Evolutionary conservation across 2,888 invertebrate genomes (phyloP).

Genomic region (Tinea pellionella): DNA sequence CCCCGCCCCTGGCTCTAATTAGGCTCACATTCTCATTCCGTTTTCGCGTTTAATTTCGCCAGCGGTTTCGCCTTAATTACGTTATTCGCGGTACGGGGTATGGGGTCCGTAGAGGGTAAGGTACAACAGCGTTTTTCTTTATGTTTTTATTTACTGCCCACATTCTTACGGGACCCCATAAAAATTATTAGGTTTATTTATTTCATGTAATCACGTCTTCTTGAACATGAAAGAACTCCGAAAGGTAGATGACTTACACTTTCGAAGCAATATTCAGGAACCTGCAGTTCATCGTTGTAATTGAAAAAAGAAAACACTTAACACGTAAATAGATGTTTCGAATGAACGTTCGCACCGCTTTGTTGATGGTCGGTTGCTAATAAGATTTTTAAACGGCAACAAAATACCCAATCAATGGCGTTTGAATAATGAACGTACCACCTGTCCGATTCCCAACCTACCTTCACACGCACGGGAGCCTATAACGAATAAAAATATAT

Average conservation of each 20-base stretch:
- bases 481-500: constrained; percentile 28
- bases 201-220: background rate
- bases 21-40: constrained; percentile 72
- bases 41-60: constrained; percentile 71
- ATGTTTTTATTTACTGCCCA: background rate
- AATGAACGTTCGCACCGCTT: constrained; percentile 28
- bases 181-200: background rate
- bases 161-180: background rate
- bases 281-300: constrained; percentile 57
- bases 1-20: constrained; percentile 60
- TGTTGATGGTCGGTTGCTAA: constrained; percentile 62
- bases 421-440: constrained; percentile 68
- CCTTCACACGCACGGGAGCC: constrained; percentile 41
- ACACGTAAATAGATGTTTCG: constrained; percentile 46
- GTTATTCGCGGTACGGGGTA: constrained; percentile 55
- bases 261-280: constrained; percentile 30
- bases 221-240: background rate
- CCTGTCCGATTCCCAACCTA: constrained; percentile 60
- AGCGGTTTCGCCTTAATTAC: constrained; percentile 70
- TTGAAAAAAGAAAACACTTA: constrained; percentile 66
- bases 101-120: constrained; percentile 22
- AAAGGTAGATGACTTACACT: constrained; percentile 54
- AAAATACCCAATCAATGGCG: constrained; percentile 69
- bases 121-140: constrained; percentile 17
- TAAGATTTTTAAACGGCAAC: constrained; percentile 69